Percentiles rank a stretch among this genome's conserved stretches.
phyloP scores from a whole-genome alignment of 2,888 invertebrate genomes.

The Phalera bucephala region DNA sequence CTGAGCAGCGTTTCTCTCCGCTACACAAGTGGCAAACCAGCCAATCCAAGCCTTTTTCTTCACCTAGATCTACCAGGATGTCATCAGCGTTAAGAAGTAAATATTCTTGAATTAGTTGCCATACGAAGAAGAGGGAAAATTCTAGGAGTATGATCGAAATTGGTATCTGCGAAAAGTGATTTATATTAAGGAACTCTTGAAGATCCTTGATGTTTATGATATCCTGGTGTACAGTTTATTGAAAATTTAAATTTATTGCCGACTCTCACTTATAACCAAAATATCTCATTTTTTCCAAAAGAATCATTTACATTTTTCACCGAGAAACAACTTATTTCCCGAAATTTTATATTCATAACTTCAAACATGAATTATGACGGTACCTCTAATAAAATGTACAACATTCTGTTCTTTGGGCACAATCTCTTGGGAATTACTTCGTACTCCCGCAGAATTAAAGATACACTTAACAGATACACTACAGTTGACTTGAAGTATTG shows the following conservation, averaged over 20 bases:
- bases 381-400: constrained; percentile 45
- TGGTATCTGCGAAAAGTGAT: constrained; percentile 42
- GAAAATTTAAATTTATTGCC: no score
- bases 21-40: constrained; percentile 52
- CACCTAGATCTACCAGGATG: constrained; percentile 43
- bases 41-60: constrained; percentile 44
- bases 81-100: constrained; percentile 45
- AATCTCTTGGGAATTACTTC: constrained; percentile 29
- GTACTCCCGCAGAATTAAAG: constrained; percentile 40
- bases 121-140: constrained; percentile 40
- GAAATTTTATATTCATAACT: no score
- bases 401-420: constrained; percentile 14
- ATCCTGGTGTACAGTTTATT: neutral
- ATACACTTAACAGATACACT: constrained; percentile 41
- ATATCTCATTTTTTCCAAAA: no score
- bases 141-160: constrained; percentile 45
- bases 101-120: constrained; percentile 47
- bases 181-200: no score
- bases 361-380: no score
- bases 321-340: no score
- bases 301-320: no score
- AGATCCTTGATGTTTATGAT: no score
- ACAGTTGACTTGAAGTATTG: constrained; percentile 44
- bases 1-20: constrained; percentile 41
- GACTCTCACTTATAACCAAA: no score